Percentiles rank a stretch among this genome's conserved stretches.
phyloP scores from a whole-genome alignment of 2,888 invertebrate genomes.

The Micoletzkya japonica region DNA sequence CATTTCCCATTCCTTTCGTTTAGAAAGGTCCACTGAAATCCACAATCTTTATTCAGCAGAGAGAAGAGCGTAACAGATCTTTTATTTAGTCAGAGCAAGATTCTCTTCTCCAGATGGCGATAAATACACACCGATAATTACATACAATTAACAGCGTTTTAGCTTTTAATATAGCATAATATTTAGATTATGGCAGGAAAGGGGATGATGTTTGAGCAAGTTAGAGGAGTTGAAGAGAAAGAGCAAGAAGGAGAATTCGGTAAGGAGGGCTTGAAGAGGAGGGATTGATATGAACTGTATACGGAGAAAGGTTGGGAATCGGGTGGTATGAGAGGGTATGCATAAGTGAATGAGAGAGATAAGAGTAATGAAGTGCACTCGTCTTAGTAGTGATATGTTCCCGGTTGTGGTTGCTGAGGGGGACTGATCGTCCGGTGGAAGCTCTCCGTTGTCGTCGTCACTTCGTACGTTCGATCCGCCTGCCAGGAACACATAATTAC shows the following conservation, averaged over 20 bases:
- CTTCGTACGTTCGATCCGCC: constrained; percentile 59
- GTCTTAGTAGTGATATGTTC: constrained; percentile 29
- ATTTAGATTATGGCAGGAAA: too few species aligned
- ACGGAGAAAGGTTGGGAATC: too few species aligned
- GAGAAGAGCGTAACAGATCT: too few species aligned
- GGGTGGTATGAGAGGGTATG: not conserved
- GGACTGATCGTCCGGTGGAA: constrained; percentile 64
- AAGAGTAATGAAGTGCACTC: constrained; percentile 1
- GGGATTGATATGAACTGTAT: constrained; percentile 20
- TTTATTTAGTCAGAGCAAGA: too few species aligned
- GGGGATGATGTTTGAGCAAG: too few species aligned
- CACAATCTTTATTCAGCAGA: too few species aligned
- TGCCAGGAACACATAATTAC: constrained; percentile 1
- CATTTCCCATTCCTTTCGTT: too few species aligned
- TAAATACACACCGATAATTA: too few species aligned
- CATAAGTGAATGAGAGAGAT: not conserved
- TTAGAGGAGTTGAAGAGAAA: not conserved
- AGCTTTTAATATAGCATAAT: too few species aligned
- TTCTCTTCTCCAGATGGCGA: too few species aligned
- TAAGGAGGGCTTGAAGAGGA: constrained; percentile 7
- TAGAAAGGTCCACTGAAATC: too few species aligned
- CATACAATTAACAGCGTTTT: too few species aligned
- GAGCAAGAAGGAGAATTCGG: constrained; percentile 1
- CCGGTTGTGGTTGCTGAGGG: constrained; percentile 40
- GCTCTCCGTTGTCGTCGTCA: constrained; percentile 63